phyloP scores from a whole-genome alignment of 2,888 invertebrate genomes.

The Seladonia tumulorum region DNA sequence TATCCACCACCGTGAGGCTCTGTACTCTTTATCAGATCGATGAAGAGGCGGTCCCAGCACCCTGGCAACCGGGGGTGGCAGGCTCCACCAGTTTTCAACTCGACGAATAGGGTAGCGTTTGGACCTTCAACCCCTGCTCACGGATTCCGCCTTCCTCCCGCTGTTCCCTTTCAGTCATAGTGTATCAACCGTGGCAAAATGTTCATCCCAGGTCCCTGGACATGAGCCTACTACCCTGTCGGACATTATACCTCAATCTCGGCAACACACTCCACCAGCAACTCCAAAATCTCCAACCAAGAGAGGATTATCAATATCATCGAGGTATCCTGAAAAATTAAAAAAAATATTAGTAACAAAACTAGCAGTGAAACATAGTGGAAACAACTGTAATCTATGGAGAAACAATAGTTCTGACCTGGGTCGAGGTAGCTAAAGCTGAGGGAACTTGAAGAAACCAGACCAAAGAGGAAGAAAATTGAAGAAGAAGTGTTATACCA shows the following conservation, averaged over 20 bases:
- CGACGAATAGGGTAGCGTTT: slow-evolving; percentile 73
- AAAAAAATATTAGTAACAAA: neutral
- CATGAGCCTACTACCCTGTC: neutral
- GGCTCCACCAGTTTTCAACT: slow-evolving; percentile 65
- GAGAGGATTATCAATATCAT: neutral
- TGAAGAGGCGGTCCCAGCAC: slow-evolving; percentile 80
- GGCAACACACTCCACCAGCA: neutral
- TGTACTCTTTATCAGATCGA: slow-evolving; percentile 79
- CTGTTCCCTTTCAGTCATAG: slow-evolving; percentile 69
- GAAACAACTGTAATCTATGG: neutral
- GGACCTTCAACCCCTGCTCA: slow-evolving; percentile 67
- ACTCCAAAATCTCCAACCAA: neutral
- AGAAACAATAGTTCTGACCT: neutral
- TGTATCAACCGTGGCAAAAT: slow-evolving; percentile 66
- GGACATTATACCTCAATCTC: neutral
- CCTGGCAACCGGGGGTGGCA: slow-evolving; percentile 74
- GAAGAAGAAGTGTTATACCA: neutral
- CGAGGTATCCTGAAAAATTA: neutral
- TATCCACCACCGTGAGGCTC: slow-evolving; percentile 41
- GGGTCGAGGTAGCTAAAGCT: neutral
- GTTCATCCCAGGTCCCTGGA: slow-evolving; percentile 8
- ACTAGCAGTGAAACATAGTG: neutral
- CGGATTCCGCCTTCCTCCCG: slow-evolving; percentile 71
- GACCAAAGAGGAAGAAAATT: neutral
- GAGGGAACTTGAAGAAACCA: neutral